Conservation (phyloP, 1,140 invertebrate genomes). For the Panagrolaimus sp. region DNA sequence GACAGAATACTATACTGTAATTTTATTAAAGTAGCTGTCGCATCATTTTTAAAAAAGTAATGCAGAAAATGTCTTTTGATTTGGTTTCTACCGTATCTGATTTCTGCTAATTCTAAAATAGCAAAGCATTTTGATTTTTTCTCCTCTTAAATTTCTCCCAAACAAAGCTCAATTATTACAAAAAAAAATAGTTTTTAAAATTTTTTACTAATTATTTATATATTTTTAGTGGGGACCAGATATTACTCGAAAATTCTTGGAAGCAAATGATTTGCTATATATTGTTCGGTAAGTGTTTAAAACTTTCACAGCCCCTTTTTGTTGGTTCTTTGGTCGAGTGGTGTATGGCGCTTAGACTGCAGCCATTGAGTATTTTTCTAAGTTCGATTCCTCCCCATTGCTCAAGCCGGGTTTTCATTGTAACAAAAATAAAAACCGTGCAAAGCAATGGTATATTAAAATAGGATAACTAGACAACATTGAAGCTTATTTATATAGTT, state of each 20-base stretch:
- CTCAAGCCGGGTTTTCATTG: slow-evolving; percentile 4
- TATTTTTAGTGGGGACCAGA: slow-evolving; percentile 71
- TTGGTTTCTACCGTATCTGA: too few species aligned
- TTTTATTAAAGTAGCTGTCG: too few species aligned
- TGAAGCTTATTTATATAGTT: not conserved
- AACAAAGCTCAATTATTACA: too few species aligned
- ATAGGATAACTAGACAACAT: not conserved
- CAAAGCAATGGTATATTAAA: not conserved
- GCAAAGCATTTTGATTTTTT: too few species aligned
- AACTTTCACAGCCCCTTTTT: not conserved
- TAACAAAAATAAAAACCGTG: slow-evolving; percentile 2
- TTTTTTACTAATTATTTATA: too few species aligned
- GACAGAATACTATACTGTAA: too few species aligned
- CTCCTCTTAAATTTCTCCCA: too few species aligned
- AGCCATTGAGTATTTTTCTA: too few species aligned
- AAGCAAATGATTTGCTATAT: slow-evolving; percentile 50
- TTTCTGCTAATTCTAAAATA: too few species aligned
- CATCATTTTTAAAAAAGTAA: too few species aligned
- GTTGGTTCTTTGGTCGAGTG: not conserved
- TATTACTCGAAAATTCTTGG: slow-evolving; percentile 75
- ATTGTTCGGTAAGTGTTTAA: slow-evolving; percentile 44
- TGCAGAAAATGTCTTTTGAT: too few species aligned
- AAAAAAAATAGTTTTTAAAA: too few species aligned
- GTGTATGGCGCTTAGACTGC: not conserved
- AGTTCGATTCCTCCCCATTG: not conserved